Conservation (phyloP, 2,113 vertebrate genomes). For the Acanthochromis polyacanthus region DNA sequence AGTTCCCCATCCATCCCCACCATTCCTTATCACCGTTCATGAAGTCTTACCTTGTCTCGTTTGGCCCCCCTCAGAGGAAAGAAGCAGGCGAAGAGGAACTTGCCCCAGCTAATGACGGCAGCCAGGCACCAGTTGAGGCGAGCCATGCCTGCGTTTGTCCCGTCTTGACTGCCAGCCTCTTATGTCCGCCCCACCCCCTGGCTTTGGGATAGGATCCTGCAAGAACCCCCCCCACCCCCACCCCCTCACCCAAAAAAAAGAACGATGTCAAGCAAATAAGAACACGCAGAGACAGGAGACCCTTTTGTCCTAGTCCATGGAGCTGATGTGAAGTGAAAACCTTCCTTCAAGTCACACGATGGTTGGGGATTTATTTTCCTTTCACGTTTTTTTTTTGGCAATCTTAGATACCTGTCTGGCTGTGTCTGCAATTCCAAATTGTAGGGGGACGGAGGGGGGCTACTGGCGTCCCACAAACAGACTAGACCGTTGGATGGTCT, state of each 20-base stretch:
- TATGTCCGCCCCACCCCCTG: slow-evolving; percentile 41
- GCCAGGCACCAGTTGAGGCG: slow-evolving; percentile 91
- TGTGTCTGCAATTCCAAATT: slow-evolving; percentile 74
- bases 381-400: slow-evolving; percentile 31
- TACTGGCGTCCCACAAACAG: slow-evolving; percentile 65
- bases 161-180: slow-evolving; percentile 77
- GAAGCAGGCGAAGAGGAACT: slow-evolving; percentile 90
- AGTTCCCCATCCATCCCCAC: slow-evolving; percentile 10
- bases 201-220: slow-evolving; percentile 64
- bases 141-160: slow-evolving; percentile 84
- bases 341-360: slow-evolving; percentile 46
- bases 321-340: slow-evolving; percentile 36
- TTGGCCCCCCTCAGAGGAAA: slow-evolving; percentile 85
- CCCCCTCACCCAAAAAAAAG: slow-evolving; percentile 18
- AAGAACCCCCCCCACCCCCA: slow-evolving; percentile 23
- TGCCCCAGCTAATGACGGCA: slow-evolving; percentile 91
- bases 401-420: slow-evolving; percentile 61
- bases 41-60: slow-evolving; percentile 84
- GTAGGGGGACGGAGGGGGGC: slow-evolving; percentile 12
- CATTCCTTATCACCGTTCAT: neutral
- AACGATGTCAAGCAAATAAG: slow-evolving; percentile 50
- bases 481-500: slow-evolving; percentile 60
- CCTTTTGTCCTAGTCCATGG: slow-evolving; percentile 49
- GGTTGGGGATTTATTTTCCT: slow-evolving; percentile 37
- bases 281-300: slow-evolving; percentile 37